Conservation (phyloP, 2,797 vertebrate genomes). For the Catostomus latipinnis region DNA sequence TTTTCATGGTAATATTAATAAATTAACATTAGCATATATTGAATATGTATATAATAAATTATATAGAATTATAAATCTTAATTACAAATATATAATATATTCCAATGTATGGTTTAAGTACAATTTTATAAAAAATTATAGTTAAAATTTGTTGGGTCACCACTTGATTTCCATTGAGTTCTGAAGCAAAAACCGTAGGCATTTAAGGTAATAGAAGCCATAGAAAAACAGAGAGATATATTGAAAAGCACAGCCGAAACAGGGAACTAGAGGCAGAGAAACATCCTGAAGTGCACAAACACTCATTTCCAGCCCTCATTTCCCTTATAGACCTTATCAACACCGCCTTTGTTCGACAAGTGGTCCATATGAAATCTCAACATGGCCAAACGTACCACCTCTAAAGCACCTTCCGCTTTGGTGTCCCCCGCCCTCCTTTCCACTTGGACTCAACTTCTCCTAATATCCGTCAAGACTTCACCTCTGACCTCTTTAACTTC, state of each 20-base stretch:
- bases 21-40: too few species aligned
- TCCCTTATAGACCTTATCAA: slow-evolving; percentile 75
- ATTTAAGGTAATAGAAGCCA: slow-evolving; percentile 48
- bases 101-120: too few species aligned
- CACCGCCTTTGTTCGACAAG: slow-evolving; percentile 77
- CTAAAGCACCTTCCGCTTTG: slow-evolving; percentile 33
- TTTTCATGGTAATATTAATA: too few species aligned
- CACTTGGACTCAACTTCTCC: slow-evolving; percentile 31
- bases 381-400: slow-evolving; percentile 64
- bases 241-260: slow-evolving; percentile 59
- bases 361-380: slow-evolving; percentile 75
- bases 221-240: slow-evolving; percentile 19
- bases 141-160: too few species aligned
- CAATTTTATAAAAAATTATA: too few species aligned
- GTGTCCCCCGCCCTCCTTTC: slow-evolving; percentile 13
- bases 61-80: too few species aligned
- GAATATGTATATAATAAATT: too few species aligned
- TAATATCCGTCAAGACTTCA: slow-evolving; percentile 60
- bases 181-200: too few species aligned
- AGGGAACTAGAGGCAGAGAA: slow-evolving; percentile 69
- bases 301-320: slow-evolving; percentile 70
- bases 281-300: slow-evolving; percentile 74
- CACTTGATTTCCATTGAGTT: too few species aligned
- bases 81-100: too few species aligned
- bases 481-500: slow-evolving; percentile 63